A percentile compares a stretch with the other conserved stretches of the same genome.
phyloP scores from a whole-genome alignment of 2,797 vertebrate genomes.

The Eidolon dupreanum region DNA sequence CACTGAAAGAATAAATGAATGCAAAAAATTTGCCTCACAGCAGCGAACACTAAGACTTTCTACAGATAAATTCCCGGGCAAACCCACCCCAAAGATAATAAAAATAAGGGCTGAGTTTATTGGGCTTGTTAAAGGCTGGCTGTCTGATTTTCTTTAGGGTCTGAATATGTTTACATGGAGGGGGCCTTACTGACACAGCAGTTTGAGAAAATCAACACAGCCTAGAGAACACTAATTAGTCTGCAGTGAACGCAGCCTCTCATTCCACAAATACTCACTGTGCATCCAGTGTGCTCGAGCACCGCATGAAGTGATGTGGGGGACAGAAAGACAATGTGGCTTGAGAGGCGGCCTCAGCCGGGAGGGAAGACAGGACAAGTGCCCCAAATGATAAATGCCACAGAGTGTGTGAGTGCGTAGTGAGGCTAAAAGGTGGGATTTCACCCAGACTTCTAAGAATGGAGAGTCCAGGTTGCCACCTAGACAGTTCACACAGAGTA shows the following conservation, averaged over 20 bases:
- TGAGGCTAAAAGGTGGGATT: not conserved
- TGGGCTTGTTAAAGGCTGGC: slow-evolving; percentile 36
- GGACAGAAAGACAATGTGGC: not conserved
- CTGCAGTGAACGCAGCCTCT: not conserved
- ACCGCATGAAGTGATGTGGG: not conserved
- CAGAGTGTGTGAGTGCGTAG: not conserved
- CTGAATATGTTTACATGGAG: slow-evolving; percentile 3
- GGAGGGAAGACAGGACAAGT: not conserved
- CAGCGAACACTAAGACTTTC: slow-evolving; percentile 43
- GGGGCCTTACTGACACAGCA: not conserved
- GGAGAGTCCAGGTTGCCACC: not conserved
- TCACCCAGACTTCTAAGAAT: not conserved
- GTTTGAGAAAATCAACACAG: slow-evolving; percentile 56
- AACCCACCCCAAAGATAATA: slow-evolving; percentile 70
- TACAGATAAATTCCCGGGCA: slow-evolving; percentile 67
- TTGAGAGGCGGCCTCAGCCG: not conserved
- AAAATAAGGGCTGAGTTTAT: slow-evolving; percentile 28
- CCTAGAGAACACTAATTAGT: not conserved
- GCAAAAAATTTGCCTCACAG: slow-evolving; percentile 71
- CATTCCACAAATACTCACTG: slow-evolving; percentile 48
- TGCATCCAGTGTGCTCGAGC: not conserved
- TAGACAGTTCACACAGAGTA: not conserved
- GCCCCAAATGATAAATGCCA: not conserved
- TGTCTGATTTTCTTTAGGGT: slow-evolving; percentile 45
- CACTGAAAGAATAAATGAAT: slow-evolving; percentile 74